Evolutionary conservation across 2,888 invertebrate species (phyloP).

Genomic region (Auanema sp.): DNA sequence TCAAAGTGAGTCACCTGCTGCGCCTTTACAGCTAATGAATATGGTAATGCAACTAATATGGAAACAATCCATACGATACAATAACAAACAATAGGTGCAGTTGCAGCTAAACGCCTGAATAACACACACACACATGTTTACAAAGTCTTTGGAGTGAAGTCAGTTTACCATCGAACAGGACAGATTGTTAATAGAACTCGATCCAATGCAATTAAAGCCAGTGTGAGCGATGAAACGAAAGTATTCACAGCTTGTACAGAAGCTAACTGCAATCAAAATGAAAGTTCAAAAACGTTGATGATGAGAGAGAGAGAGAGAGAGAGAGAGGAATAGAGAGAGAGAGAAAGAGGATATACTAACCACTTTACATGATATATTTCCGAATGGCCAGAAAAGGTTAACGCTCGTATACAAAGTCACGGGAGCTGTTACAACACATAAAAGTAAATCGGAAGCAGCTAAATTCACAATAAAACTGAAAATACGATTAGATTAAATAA

Average conservation of each 20-base stretch:
- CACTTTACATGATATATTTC: slow-evolving; percentile 54
- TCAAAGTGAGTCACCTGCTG: slow-evolving; percentile 49
- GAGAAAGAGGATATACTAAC: too few relatives aligned
- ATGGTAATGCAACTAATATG: slow-evolving; percentile 56
- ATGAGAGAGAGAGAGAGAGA: too few relatives aligned
- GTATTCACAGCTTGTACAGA: slow-evolving; percentile 62
- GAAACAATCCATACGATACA: slow-evolving; percentile 59
- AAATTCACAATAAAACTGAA: slow-evolving; percentile 62
- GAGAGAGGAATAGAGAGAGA: too few relatives aligned
- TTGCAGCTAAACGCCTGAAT: slow-evolving; percentile 55
- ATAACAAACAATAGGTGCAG: slow-evolving; percentile 58
- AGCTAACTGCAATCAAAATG: slow-evolving; percentile 46
- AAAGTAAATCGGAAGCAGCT: slow-evolving; percentile 59
- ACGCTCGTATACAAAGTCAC: slow-evolving; percentile 58
- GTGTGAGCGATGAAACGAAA: slow-evolving; percentile 62
- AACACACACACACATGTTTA: neutral
- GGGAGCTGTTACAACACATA: slow-evolving; percentile 60
- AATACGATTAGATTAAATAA: slow-evolving; percentile 1
- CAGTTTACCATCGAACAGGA: slow-evolving; percentile 53
- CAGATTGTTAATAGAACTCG: slow-evolving; percentile 60
- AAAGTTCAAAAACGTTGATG: neutral
- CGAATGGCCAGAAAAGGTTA: slow-evolving; percentile 62
- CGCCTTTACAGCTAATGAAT: slow-evolving; percentile 57
- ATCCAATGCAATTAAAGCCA: slow-evolving; percentile 61
- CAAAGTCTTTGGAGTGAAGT: neutral